Evolutionary conservation across 2,797 vertebrate species (phyloP).

Genomic region (Hypotaenidia okinawae): DNA sequence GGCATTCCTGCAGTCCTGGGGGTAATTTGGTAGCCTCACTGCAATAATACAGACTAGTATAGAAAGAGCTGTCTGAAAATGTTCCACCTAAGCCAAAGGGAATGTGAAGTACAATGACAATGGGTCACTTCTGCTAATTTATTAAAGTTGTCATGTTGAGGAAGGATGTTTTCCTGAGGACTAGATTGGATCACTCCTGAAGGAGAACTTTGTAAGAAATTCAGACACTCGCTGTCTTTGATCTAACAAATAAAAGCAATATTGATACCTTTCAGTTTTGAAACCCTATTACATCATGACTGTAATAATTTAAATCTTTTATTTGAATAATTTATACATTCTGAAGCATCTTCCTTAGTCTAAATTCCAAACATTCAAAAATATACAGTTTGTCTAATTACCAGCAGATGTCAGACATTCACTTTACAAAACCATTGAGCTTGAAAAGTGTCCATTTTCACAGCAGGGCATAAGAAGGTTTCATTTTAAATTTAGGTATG

Average conservation of each 20-base stretch:
- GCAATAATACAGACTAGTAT: not conserved
- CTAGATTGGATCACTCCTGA: not conserved
- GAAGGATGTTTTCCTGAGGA: not conserved
- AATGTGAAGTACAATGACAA: not conserved
- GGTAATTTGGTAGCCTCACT: not conserved
- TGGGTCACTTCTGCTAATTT: not conserved
- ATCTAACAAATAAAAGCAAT: not conserved
- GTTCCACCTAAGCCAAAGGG: not conserved
- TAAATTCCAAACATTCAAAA: not conserved
- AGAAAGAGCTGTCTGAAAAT: not conserved
- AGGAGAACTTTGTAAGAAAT: not conserved
- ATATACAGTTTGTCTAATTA: not conserved
- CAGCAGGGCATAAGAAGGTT: not conserved
- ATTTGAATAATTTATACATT: not conserved
- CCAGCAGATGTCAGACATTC: slow-evolving; percentile 77
- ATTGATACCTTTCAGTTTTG: not conserved
- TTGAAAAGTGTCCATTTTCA: not conserved
- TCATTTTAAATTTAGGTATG: not conserved
- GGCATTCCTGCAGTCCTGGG: not conserved
- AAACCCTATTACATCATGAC: not conserved
- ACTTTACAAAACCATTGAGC: not conserved
- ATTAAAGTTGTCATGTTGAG: not conserved
- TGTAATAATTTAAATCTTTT: not conserved
- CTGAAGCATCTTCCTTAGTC: not conserved
- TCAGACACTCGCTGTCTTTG: rapidly evolving